Evolutionary conservation across 2,888 invertebrate species (phyloP).

Genomic region (Melikaiella ostensackeni): DNA sequence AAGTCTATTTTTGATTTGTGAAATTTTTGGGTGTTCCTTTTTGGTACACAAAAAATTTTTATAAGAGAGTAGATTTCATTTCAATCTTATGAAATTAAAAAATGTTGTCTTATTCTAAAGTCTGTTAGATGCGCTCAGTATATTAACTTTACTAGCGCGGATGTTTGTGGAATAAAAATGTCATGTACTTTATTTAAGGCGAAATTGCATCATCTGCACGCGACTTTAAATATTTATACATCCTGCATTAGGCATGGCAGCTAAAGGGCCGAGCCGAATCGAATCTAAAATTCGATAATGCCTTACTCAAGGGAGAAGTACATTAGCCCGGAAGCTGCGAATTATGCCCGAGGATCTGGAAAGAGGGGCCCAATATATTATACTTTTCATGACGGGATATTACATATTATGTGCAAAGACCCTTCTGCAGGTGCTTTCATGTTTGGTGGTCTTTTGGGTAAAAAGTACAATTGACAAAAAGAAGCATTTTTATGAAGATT

Average conservation of each 20-base stretch:
- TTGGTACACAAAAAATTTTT: too few relatives aligned
- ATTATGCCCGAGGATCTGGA: slow-evolving; percentile 64
- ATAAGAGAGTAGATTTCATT: too few relatives aligned
- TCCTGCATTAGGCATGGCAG: slow-evolving; percentile 53
- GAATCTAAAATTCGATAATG: slow-evolving; percentile 76
- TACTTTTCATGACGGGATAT: slow-evolving; percentile 46
- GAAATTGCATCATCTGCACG: slow-evolving; percentile 63
- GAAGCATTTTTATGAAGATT: background rate
- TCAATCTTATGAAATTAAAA: too few relatives aligned
- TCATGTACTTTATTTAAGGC: slow-evolving; percentile 53
- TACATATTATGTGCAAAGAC: slow-evolving; percentile 63
- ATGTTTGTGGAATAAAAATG: slow-evolving; percentile 29
- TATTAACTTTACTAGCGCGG: slow-evolving; percentile 12
- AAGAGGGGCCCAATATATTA: slow-evolving; percentile 40
- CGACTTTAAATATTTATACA: slow-evolving; percentile 71
- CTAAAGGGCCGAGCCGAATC: slow-evolving; percentile 67
- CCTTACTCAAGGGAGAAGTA: slow-evolving; percentile 69
- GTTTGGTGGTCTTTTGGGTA: slow-evolving; percentile 58
- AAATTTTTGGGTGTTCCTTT: too few relatives aligned
- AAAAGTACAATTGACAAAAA: background rate
- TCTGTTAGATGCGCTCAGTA: too few relatives aligned
- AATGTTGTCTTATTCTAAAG: slow-evolving; percentile 4
- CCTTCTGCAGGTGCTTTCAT: slow-evolving; percentile 58
- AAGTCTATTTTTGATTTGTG: too few relatives aligned
- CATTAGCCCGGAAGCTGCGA: slow-evolving; percentile 73